phyloP scores from a whole-genome alignment of 2,797 vertebrate species.

The Acomys russatus region DNA sequence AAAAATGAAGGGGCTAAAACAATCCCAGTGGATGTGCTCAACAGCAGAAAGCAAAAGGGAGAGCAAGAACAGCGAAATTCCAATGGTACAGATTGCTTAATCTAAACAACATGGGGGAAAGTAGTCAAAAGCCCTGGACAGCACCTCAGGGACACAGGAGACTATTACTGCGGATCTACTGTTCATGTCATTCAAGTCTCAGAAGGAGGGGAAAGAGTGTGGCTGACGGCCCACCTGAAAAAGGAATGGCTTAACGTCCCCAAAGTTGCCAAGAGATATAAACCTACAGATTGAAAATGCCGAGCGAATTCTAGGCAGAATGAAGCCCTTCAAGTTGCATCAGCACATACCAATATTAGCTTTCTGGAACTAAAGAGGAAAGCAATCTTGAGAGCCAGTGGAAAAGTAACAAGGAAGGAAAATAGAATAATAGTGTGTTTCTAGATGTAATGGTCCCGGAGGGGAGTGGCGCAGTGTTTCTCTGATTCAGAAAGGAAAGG shows the following conservation, averaged over 20 bases:
- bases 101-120: neutral
- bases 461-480: neutral
- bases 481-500: neutral
- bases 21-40: neutral
- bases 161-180: neutral
- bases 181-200: neutral
- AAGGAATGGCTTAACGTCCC: neutral
- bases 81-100: neutral
- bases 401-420: neutral
- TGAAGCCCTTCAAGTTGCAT: neutral
- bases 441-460: neutral
- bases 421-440: neutral
- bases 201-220: neutral
- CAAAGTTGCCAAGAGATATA: slow-evolving; percentile 25
- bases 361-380: neutral
- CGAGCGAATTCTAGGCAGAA: neutral
- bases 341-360: neutral
- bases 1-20: neutral
- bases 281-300: neutral
- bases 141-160: neutral
- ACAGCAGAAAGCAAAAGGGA: neutral
- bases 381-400: neutral
- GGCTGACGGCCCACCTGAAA: neutral
- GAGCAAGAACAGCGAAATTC: neutral
- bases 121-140: neutral